Evolutionary conservation across 2,888 invertebrate genomes (phyloP).

Genomic region (Clivina fossor): DNA sequence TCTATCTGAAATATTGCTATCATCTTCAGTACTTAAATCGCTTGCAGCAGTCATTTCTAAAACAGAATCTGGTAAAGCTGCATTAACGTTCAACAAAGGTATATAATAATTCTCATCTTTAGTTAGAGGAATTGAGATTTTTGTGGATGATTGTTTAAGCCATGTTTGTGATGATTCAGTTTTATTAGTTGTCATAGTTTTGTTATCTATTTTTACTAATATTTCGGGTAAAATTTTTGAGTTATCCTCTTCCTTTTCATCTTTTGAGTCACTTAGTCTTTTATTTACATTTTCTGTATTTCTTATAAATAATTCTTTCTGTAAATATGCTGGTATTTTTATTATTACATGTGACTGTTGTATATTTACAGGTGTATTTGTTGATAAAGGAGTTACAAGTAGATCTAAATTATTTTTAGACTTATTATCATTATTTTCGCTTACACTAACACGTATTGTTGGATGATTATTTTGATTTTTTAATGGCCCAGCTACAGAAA

Average conservation of each 20-base stretch:
- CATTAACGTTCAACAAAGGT: slow-evolving; percentile 43
- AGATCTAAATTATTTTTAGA: too few species aligned
- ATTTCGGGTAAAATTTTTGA: slow-evolving; percentile 48
- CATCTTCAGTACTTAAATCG: slow-evolving; percentile 38
- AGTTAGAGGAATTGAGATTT: slow-evolving; percentile 9
- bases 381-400: neutral
- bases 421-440: neutral
- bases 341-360: too few species aligned
- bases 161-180: slow-evolving; percentile 45
- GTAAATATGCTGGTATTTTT: too few species aligned
- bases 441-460: neutral
- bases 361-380: too few species aligned
- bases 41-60: slow-evolving; percentile 44
- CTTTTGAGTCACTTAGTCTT: too few species aligned
- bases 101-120: slow-evolving; percentile 11
- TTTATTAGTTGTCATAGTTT: slow-evolving; percentile 36
- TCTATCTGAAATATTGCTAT: slow-evolving; percentile 16
- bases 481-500: too few species aligned
- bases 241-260: neutral
- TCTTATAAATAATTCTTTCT: too few species aligned
- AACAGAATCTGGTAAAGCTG: slow-evolving; percentile 44
- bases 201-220: slow-evolving; percentile 45
- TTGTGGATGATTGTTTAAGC: slow-evolving; percentile 47
- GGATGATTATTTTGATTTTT: neutral
- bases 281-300: too few species aligned